Percentiles rank a stretch among this genome's conserved stretches.
Evolutionary conservation across 2,113 vertebrate species (phyloP).

Genomic region (Abramis brama): DNA sequence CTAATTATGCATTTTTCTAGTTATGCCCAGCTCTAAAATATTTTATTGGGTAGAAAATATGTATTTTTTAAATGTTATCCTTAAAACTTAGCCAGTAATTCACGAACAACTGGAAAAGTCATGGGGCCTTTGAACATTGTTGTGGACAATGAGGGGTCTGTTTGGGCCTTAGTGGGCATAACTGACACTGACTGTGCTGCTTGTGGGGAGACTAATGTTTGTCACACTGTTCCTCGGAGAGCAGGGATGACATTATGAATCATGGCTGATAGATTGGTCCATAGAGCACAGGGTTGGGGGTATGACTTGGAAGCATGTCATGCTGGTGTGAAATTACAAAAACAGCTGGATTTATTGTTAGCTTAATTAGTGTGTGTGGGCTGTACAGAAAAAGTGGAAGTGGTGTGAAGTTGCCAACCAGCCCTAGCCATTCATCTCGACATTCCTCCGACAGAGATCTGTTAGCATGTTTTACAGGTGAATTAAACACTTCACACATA

Average conservation of each 20-base stretch:
- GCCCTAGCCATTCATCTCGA: not conserved
- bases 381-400: not conserved
- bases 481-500: not conserved
- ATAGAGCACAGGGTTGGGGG: not conserved
- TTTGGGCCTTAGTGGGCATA: not conserved
- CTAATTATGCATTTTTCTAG: too few relatives aligned
- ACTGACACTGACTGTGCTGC: not conserved
- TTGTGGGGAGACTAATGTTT: conserved; percentile 2
- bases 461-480: not conserved
- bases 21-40: too few relatives aligned
- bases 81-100: not conserved
- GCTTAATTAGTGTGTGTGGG: conserved; percentile 10
- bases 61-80: not conserved
- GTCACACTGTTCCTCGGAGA: not conserved
- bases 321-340: conserved; percentile 26
- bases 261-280: conserved; percentile 4
- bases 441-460: not conserved
- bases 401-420: not conserved
- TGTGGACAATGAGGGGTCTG: not conserved
- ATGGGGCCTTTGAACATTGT: not conserved
- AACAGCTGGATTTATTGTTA: conserved; percentile 8
- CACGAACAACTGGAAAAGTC: not conserved
- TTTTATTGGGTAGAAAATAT: not conserved
- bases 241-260: not conserved
- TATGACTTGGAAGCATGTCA: conserved; percentile 9